phyloP scores from a whole-genome alignment of 2,888 invertebrate genomes.

The Scrobipalpa costella region DNA sequence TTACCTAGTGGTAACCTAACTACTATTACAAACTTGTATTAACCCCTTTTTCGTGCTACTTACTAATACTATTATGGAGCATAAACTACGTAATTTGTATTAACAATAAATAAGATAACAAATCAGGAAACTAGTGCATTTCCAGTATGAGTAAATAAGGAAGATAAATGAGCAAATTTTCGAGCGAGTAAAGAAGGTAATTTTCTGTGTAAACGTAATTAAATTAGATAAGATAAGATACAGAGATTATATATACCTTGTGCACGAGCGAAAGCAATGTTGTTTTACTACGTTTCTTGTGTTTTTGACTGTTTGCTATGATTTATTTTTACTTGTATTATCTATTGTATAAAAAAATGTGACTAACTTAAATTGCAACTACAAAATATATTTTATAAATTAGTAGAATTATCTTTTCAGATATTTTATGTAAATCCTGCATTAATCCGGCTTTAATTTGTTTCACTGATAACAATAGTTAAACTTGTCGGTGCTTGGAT shows the following conservation, averaged over 20 bases:
- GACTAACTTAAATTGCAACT: no score
- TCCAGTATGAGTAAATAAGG: constrained; percentile 7
- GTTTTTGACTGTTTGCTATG: no score
- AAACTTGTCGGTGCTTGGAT: no score
- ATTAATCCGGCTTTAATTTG: no score
- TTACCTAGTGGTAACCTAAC: no score
- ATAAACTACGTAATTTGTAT: not conserved
- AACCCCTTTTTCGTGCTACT: not conserved
- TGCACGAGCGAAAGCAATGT: constrained; percentile 8
- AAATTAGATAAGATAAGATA: not conserved
- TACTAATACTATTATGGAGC: not conserved
- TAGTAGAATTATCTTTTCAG: no score
- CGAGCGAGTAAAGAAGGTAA: no score
- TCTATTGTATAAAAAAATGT: no score
- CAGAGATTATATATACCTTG: not conserved
- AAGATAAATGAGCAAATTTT: not conserved
- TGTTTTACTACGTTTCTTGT: not conserved
- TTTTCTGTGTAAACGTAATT: not conserved
- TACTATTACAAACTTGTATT: not conserved
- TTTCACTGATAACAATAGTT: no score
- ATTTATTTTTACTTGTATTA: no score
- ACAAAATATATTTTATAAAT: no score
- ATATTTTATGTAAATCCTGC: no score
- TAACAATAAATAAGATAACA: not conserved
- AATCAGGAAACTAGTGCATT: not conserved